Evolutionary conservation across 2,113 vertebrate species (phyloP), one percentile per base, ranked within the genome.

Genomic region (Zapus hudsonius): DNA sequence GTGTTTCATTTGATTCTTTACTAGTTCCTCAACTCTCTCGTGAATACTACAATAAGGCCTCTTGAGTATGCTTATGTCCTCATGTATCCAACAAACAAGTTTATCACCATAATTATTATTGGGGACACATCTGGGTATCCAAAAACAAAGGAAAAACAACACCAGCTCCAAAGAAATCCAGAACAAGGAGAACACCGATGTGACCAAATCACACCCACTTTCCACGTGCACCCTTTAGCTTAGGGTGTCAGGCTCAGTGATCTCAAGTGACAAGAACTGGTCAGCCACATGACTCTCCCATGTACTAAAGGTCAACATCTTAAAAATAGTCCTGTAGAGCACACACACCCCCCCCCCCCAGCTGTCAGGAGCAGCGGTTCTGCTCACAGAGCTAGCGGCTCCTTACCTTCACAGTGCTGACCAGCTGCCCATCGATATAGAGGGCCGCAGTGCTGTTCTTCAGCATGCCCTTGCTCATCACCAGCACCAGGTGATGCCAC

Each of bases 381-480:
- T 22, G 44, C 5, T 23, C 20, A 25, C 15, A 27, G 25, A 7
- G 7, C 0, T 1, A n/a, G n/a, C n/a, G 4, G 2, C n/a, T 2
- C 10, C 96, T 92, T 97, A 99, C 99, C 99, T 99, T 99, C 73
- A 99, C 99, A 0, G 99, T 99, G 97, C 90, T 99, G 95, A 99
- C 97, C n/a, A 99, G 98, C 95, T 99, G 99, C 3, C 99, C 99
- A 20, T 99, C 99, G 0, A 99, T 96, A 94, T 99, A 99, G 1
- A 99, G 99, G 0, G 99, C 97, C 55, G 99, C 99, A 44, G 99
- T 99, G 95, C 99, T 99, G 97, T 99, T 99, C 97, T 99, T 99
- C 61, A 99, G 96, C 99, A 99, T 99, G 97, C 99, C 99, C 97
- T 99, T 99, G 97, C 99, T 99, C 99, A 99, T 99, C 73, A 99